Percentiles rank a stretch among this genome's conserved stretches.
Conservation (phyloP, 2,113 vertebrate species). For the Lagopus leucura region DNA sequence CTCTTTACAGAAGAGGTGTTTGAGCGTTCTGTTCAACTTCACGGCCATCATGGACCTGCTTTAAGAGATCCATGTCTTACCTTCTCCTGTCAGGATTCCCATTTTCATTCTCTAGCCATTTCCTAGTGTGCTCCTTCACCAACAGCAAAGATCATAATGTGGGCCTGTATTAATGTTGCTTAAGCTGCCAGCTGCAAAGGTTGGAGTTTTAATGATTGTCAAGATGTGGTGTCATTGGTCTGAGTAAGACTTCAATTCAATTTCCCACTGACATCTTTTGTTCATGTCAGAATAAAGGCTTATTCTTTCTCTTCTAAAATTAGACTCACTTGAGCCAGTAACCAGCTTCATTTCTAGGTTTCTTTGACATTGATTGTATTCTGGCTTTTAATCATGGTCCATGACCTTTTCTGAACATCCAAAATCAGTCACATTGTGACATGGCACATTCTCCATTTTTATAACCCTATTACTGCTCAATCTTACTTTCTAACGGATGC, state of each 20-base stretch:
- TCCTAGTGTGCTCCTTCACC: neutral
- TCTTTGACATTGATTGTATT: conserved; percentile 1
- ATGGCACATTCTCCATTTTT: conserved; percentile 8
- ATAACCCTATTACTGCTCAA: conserved; percentile 21
- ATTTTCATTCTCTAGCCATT: neutral
- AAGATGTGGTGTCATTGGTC: neutral
- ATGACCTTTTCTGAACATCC: conserved; percentile 32
- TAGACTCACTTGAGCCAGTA: neutral
- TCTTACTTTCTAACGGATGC: neutral
- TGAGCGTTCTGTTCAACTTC: neutral
- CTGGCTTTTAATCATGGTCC: conserved; percentile 3
- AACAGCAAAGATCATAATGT: neutral
- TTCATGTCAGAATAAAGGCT: conserved; percentile 1
- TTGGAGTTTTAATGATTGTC: neutral
- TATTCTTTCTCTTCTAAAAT: conserved; percentile 19
- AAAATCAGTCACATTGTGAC: neutral
- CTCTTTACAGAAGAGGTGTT: neutral
- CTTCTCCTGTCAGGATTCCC: neutral
- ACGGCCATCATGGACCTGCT: neutral
- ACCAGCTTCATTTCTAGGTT: neutral
- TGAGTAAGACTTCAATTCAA: neutral
- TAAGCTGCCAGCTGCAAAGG: neutral
- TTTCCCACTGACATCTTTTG: neutral
- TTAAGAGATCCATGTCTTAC: neutral
- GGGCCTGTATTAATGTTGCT: neutral